A percentile compares a stretch with the other conserved stretches of the same genome.
Conservation (phyloP, 1,140 invertebrate species). For the Euborellia annulipes region DNA sequence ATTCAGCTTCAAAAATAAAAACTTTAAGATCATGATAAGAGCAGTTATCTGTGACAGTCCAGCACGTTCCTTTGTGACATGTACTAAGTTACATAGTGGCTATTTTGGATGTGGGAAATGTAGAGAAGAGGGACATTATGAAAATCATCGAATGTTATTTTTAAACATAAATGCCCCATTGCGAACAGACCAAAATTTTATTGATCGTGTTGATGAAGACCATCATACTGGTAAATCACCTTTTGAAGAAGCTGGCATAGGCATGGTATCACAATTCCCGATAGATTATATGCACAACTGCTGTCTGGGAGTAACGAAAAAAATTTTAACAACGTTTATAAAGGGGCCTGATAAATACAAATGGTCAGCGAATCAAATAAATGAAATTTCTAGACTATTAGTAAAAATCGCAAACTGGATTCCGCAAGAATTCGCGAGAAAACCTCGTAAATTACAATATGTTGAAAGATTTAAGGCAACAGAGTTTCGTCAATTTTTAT, state of each 20-base stretch:
- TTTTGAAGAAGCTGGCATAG: conserved; percentile 9
- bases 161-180: not conserved
- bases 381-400: conserved; percentile 5
- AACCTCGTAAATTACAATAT: conserved; percentile 7
- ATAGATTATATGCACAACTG: conserved; percentile 17
- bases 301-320: conserved; percentile 14
- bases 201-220: conserved; percentile 1
- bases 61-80: conserved; percentile 9
- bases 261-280: conserved; percentile 14
- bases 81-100: conserved; percentile 12
- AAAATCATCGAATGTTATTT: conserved; percentile 9
- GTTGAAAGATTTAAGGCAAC: conserved; percentile 13
- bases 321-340: conserved; percentile 10
- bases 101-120: conserved; percentile 13
- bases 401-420: not conserved
- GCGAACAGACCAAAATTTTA: conserved; percentile 9
- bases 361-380: not conserved
- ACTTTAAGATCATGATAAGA: conserved; percentile 5
- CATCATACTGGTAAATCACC: conserved; percentile 7
- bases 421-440: conserved; percentile 14
- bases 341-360: conserved; percentile 2
- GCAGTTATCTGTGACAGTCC: conserved; percentile 14
- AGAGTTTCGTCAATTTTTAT: too few species aligned
- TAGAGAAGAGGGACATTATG: conserved; percentile 9
- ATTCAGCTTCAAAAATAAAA: conserved; percentile 4